Conservation (phyloP, 2,888 invertebrate genomes). For the Blastobasis adustella region DNA sequence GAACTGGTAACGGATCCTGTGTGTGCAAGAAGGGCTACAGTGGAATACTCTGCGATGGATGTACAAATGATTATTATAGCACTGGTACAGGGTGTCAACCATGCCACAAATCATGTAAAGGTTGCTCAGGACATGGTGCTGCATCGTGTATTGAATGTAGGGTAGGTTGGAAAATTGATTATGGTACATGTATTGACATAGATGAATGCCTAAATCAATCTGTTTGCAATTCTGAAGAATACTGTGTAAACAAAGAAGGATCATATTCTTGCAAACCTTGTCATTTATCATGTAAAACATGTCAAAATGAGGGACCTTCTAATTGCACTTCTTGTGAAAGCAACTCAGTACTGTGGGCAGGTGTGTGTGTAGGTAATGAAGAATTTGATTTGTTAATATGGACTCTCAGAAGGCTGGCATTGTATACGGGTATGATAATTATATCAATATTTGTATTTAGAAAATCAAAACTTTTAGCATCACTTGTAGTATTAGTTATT, state of each 20-base stretch:
- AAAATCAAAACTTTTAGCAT: conserved; percentile 31
- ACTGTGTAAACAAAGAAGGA: conserved; percentile 91
- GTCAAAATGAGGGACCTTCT: conserved; percentile 88
- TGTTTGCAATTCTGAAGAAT: conserved; percentile 78
- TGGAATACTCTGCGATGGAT: conserved; percentile 85
- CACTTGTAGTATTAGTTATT: conserved; percentile 32
- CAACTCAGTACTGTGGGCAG: conserved; percentile 36
- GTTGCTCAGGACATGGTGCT: conserved; percentile 83
- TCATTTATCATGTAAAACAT: conserved; percentile 87
- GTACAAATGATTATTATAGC: conserved; percentile 81
- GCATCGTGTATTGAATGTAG: conserved; percentile 71
- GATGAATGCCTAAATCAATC: conserved; percentile 83
- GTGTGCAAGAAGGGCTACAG: conserved; percentile 86
- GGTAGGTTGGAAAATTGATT: conserved; percentile 82
- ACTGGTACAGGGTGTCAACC: conserved; percentile 81
- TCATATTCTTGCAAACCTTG: conserved; percentile 86
- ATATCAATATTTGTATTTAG: conserved; percentile 33
- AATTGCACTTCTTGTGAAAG: conserved; percentile 87
- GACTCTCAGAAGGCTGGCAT: conserved; percentile 29
- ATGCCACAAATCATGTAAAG: conserved; percentile 87
- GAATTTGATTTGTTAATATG: conserved; percentile 33
- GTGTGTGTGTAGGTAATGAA: conserved; percentile 42
- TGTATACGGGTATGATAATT: conserved; percentile 41
- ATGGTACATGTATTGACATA: conserved; percentile 85
- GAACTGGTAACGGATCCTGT: conserved; percentile 94